phyloP scores from a whole-genome alignment of 2,797 vertebrate species.

The Sebastes taczanowskii region DNA sequence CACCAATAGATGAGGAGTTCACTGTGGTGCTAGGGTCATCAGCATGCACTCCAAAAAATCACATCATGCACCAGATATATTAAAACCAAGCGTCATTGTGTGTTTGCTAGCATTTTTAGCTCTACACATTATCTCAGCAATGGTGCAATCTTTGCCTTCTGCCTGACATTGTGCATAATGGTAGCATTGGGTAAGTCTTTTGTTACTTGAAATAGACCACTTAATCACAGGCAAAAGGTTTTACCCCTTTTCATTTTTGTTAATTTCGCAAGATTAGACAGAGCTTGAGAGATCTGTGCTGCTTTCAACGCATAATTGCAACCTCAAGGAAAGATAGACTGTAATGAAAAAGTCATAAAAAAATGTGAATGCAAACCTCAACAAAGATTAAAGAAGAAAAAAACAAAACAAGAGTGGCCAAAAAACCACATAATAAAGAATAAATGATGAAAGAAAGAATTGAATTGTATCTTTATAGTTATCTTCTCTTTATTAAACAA shows the following conservation, averaged over 20 bases:
- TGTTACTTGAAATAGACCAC: constrained; percentile 3
- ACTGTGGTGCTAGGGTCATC: constrained; percentile 20
- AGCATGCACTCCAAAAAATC: neutral
- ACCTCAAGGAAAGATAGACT: constrained; percentile 3
- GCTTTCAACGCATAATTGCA: neutral
- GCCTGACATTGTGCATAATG: neutral
- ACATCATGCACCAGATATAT: neutral
- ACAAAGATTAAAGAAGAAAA: constrained; percentile 1
- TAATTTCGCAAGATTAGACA: constrained; percentile 23
- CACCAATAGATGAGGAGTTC: constrained; percentile 12
- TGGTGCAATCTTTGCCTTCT: neutral
- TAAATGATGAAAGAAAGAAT: neutral
- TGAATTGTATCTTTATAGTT: neutral
- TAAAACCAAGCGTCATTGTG: neutral
- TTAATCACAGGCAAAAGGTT: constrained; percentile 28
- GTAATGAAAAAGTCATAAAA: constrained; percentile 17
- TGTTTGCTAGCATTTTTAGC: neutral
- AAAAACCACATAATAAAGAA: neutral
- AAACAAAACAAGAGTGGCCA: neutral
- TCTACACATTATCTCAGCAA: neutral
- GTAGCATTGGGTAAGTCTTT: neutral
- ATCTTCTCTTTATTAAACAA: neutral
- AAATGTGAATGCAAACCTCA: constrained; percentile 5
- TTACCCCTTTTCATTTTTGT: constrained; percentile 4
- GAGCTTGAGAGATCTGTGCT: neutral